Percentiles rank a stretch among this genome's conserved stretches.
Conservation (phyloP, 2,888 invertebrate species). For the Ellobium chinense region DNA sequence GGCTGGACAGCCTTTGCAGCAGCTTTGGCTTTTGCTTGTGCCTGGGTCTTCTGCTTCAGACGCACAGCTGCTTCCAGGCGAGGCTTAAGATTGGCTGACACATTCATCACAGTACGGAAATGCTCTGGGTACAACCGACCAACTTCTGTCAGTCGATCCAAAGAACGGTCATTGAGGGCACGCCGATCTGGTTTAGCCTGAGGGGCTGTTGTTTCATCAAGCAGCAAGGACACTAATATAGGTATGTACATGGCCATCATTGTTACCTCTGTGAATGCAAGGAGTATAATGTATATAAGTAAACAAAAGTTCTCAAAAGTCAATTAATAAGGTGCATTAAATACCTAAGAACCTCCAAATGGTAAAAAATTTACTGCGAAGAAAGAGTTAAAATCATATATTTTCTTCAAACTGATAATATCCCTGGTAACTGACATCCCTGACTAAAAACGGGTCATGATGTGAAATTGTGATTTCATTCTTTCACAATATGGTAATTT, state of each 20-base stretch:
- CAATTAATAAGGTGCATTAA: too few species aligned
- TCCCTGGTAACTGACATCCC: too few species aligned
- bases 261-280: conserved; percentile 89
- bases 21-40: conserved; percentile 79
- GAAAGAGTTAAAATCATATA: too few species aligned
- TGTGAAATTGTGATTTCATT: too few species aligned
- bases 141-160: conserved; percentile 93
- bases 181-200: conserved; percentile 70
- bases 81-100: conserved; percentile 88
- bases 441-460: too few species aligned
- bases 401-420: too few species aligned
- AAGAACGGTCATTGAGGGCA: conserved; percentile 90
- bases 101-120: conserved; percentile 93
- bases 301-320: neutral
- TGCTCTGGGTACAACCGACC: conserved; percentile 96
- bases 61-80: conserved; percentile 93
- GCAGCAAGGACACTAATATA: conserved; percentile 90
- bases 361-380: neutral
- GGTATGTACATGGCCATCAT: conserved; percentile 94
- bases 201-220: conserved; percentile 81
- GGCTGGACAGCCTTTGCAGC: conserved; percentile 75
- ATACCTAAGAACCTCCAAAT: neutral
- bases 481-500: too few species aligned
- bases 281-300: conserved; percentile 55
- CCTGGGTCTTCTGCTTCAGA: conserved; percentile 80